Evolutionary conservation across 2,888 invertebrate genomes (phyloP), one percentile per base, ranked within the genome.

Genomic region (Campoplex nolae): DNA sequence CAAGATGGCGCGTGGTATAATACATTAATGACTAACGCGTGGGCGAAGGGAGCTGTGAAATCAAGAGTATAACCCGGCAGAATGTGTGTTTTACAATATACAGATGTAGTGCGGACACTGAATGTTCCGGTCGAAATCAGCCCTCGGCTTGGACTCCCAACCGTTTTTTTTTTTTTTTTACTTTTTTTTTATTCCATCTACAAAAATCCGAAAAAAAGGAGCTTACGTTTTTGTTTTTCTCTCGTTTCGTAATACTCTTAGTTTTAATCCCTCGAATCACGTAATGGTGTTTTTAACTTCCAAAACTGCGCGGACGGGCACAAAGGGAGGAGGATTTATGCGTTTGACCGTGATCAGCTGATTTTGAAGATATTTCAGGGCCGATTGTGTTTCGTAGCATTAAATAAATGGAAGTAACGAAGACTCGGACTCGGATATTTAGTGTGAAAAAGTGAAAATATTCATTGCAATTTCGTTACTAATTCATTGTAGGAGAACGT

Each of bases 1-100:
- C 68, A 67, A 85, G 58, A 85, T 78, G 77, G 81, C 85, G 77
- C 77, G 70, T 54, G 56, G 75, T 58, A 38, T 68, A 62, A 80
- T 68, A 68, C 62, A 65, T 81, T 62, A 68, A 82, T 76, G 75
- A 82, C 45, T 28, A 32, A 18, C 62, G 68, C 84, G 78, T 84
- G 68, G 68, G 74, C 58, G 65, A 70, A 79, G 51, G n/a, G 48
- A 75, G 68, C 84, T 65, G 68, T 65, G 74, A 84, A 84, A 84
- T 84, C 62, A 74, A 74, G 79, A 85, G 81, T 81, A 68, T 54
- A 62, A 56, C 13, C 11, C 65, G 28, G 28, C 51, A 28, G 51
- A 73, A 45, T 51, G 51, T 45, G 28, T 23, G 45, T 45, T 56
- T 4, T 23, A 70, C 56, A 54, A 38, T 70, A 56, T 32, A 48